Evolutionary conservation across 2,797 vertebrate genomes (phyloP).

Genomic region (Sebastiscus albofasciatus): DNA sequence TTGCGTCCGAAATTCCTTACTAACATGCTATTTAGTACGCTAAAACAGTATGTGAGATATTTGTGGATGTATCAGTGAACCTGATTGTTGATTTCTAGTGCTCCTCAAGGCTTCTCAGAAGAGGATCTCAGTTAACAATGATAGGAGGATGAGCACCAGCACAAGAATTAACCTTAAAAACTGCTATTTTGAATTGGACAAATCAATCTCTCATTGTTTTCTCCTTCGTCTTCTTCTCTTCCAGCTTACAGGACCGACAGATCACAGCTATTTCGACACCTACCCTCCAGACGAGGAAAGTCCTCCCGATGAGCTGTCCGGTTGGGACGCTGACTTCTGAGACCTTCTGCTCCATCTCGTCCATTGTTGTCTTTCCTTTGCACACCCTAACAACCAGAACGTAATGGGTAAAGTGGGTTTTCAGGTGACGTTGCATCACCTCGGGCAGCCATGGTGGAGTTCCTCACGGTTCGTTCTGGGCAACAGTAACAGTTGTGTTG

Average conservation of each 20-base stretch:
- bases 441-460: neutral
- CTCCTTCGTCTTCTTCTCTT: neutral
- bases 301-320: constrained; percentile 93
- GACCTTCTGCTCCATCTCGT: neutral
- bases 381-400: neutral
- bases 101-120: neutral
- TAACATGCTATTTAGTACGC: too few species aligned
- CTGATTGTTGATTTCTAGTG: neutral
- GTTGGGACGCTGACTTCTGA: constrained; percentile 97
- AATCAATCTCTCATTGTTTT: neutral
- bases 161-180: neutral
- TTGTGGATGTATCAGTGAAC: neutral
- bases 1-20: too few species aligned
- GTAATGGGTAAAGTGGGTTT: neutral
- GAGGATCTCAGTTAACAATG: too few species aligned
- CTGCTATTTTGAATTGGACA: neutral
- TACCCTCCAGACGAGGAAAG: constrained; percentile 91
- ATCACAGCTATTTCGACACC: constrained; percentile 93
- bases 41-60: too few species aligned
- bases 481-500: neutral
- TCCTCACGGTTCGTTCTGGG: neutral
- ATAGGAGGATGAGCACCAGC: neutral
- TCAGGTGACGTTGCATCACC: neutral
- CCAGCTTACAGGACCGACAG: constrained; percentile 90
- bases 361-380: neutral